phyloP scores from a whole-genome alignment of 1,140 invertebrate species.

The Trinorchestia longiramus region DNA sequence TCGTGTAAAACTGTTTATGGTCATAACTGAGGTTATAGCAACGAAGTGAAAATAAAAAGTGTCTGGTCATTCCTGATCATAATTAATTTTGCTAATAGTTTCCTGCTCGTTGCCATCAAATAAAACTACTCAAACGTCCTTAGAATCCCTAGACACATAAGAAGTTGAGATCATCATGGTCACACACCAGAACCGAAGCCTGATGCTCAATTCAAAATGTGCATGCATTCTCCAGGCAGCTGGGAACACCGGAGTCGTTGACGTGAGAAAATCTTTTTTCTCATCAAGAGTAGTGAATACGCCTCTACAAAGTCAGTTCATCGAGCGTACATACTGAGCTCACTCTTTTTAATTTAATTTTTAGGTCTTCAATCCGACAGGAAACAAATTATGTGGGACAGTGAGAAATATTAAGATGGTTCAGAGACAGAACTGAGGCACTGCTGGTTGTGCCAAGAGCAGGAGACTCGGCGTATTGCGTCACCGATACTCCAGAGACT shows the following conservation, averaged over 20 bases:
- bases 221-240: background rate
- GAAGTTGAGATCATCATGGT: background rate
- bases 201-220: background rate
- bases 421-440: no score
- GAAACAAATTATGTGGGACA: no score
- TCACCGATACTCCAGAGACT: background rate
- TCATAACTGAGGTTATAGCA: no score
- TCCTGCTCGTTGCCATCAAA: background rate
- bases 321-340: background rate
- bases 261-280: background rate
- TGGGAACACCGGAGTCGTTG: background rate
- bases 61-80: no score
- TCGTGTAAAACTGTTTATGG: no score
- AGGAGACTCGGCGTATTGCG: background rate
- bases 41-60: no score
- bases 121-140: background rate
- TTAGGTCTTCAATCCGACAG: no score
- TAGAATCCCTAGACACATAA: background rate
- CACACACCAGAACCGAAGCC: background rate
- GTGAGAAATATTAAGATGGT: no score
- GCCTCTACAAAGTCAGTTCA: background rate
- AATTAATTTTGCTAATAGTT: no score
- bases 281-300: background rate
- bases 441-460: no score
- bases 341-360: background rate